A percentile compares a stretch with the other conserved stretches of the same genome.
These are phyloP conservation scores for Hirtodrosophila alboralis DNA, from an alignment of 2,888 invertebrate genomes.

Conservation along the genomic window DNA sequence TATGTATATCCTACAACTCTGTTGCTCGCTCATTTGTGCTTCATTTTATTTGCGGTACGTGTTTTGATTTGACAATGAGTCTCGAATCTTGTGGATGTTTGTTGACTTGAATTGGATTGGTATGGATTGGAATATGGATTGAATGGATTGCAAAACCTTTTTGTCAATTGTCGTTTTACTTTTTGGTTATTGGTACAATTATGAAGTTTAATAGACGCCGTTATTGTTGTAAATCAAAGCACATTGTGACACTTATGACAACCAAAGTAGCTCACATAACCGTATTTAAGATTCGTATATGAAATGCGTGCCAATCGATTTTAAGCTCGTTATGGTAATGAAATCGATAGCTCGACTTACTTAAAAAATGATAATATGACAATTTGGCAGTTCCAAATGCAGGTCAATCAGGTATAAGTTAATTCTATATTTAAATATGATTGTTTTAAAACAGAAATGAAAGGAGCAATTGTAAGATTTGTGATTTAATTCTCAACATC, in stretches of 20 bases:
- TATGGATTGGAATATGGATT: slow-evolving; percentile 24
- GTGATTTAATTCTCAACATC: no score
- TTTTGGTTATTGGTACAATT: slow-evolving; percentile 76
- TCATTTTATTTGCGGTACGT: slow-evolving; percentile 76
- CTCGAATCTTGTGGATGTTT: slow-evolving; percentile 31
- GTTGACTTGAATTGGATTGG: slow-evolving; percentile 21
- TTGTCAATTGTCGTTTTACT: slow-evolving; percentile 56
- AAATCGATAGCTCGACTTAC: slow-evolving; percentile 54
- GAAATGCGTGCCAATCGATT: slow-evolving; percentile 32
- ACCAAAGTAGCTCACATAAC: slow-evolving; percentile 81
- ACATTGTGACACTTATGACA: slow-evolving; percentile 80
- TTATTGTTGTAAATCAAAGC: slow-evolving; percentile 81
- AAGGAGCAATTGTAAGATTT: no score
- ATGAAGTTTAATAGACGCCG: slow-evolving; percentile 79
- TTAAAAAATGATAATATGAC: slow-evolving; percentile 29
- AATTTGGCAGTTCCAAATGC: slow-evolving; percentile 21
- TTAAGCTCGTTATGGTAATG: slow-evolving; percentile 54
- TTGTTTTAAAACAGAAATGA: no score
- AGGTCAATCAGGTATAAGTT: slow-evolving; percentile 18
- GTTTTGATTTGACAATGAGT: slow-evolving; percentile 55
- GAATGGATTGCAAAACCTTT: slow-evolving; percentile 67
- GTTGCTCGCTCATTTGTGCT: slow-evolving; percentile 64
- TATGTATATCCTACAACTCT: slow-evolving; percentile 40
- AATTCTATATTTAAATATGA: slow-evolving; percentile 9
- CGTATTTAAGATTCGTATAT: slow-evolving; percentile 58